These are phyloP conservation scores for Erythrolamprus reginae DNA, from an alignment of 2,113 vertebrate genomes.

Conservation along the genomic window DNA sequence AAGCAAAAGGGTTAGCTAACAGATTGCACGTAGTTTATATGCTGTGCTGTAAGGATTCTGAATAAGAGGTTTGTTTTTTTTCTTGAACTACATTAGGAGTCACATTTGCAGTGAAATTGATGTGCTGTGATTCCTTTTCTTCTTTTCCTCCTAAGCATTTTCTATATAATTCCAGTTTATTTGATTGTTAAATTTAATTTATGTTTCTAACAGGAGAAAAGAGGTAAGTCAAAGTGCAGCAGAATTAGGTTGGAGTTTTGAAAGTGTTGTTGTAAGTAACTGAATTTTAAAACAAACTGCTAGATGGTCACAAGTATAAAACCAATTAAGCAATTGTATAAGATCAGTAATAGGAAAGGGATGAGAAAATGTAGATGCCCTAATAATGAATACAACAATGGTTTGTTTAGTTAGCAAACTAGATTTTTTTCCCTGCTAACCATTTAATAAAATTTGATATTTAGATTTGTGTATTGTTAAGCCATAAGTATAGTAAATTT, in stretches of 20 bases:
- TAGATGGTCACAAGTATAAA: neutral
- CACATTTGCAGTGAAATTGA: neutral
- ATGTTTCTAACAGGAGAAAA: neutral
- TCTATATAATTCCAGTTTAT: neutral
- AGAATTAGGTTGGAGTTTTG: neutral
- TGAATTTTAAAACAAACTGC: conserved; percentile 2
- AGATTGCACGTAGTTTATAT: neutral
- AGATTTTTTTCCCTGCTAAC: neutral
- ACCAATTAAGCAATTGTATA: neutral
- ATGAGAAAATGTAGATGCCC: neutral
- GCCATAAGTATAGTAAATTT: neutral
- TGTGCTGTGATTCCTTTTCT: neutral
- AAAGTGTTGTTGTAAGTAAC: neutral
- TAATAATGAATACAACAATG: neutral
- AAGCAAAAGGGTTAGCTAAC: neutral
- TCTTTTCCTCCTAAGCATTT: neutral
- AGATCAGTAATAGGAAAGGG: neutral
- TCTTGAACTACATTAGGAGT: neutral
- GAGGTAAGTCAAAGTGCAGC: neutral
- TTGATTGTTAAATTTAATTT: neutral
- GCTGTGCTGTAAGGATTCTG: neutral
- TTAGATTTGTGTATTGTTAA: neutral
- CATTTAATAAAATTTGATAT: neutral
- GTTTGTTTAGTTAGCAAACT: neutral
- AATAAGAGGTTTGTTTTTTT: neutral